Base-by-base conservation (phyloP, 1,140 invertebrate species). In the Neodiprion fabricii region DNA sequence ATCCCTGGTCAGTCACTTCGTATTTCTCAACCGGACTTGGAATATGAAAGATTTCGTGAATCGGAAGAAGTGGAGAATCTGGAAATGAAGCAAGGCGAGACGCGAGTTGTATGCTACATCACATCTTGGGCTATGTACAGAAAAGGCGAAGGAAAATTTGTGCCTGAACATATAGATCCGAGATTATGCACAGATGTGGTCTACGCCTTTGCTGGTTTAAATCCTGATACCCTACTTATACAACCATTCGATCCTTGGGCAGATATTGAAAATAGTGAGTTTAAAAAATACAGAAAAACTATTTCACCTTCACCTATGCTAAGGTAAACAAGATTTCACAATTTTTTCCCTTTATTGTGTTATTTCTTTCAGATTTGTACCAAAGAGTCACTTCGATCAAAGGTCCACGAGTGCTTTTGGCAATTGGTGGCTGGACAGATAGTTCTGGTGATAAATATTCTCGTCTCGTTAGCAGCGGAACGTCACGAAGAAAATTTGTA, bases 341-440 rank as follows among this genome's bases (percentile, higher is more conserved):
- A 48, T 48, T 23, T 48, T 67, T 12, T 70, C 14, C 5, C 17
- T 65, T 67, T 70, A 48, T 76, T 53, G 74, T 75, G 67, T 77
- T 17, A 78, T 72, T 67, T 76, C 75, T 81, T 85, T 47, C 80
- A 95, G 94, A 92, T 86, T 87, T 95, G 21, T 95, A 94, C 77
- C 87, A 92, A 74, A 86, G 94, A 76, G 87, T 93, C 5, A 92
- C 92, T 1, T 90, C 91, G 2, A 82, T 92, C n/a, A 87, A 88
- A 72, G 91, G 91, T 48, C 86, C 94, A 0, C 93, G 92, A 80
- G 91, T 96, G 0, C 78, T 97, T 1, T 82, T 98, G 17, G 94
- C 94, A 4, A 82, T 98, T 53, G 96, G 96, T n/a, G 96, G 96
- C 0, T 97, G 96, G 96, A 96, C 95, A 0, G 95, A 97, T 82